Conservation (phyloP, 2,888 invertebrate species). For the Dryococelus australis region DNA sequence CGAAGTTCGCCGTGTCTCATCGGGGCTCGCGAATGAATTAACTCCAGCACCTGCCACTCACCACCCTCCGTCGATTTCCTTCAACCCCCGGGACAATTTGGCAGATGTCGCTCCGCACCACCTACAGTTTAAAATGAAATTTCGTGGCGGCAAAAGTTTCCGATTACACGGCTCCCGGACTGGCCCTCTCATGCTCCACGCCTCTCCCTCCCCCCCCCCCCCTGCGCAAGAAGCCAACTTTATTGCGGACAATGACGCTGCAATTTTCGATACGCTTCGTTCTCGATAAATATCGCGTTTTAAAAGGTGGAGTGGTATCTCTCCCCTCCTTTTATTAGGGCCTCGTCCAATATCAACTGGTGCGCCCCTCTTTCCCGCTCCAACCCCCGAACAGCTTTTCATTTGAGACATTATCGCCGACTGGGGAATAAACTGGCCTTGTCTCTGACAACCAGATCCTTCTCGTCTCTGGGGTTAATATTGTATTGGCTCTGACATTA, state of each 20-base stretch:
- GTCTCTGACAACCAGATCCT: background rate
- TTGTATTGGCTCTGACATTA: no score
- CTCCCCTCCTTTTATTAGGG: background rate
- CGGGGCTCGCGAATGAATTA: background rate
- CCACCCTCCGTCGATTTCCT: background rate
- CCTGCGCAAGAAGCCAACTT: background rate
- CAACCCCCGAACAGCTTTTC: background rate
- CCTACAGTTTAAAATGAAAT: background rate
- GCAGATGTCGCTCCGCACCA: background rate
- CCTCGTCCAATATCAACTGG: constrained; percentile 2
- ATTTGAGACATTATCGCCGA: background rate
- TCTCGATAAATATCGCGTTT: background rate
- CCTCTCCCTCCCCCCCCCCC: no score
- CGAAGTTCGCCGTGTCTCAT: background rate
- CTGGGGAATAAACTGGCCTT: background rate
- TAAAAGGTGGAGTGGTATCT: background rate
- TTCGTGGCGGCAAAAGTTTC: constrained; percentile 10
- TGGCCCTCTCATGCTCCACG: background rate
- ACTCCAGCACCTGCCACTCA: background rate
- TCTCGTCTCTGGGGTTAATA: no score
- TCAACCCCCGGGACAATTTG: background rate
- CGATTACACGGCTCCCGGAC: background rate
- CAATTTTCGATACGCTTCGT: background rate
- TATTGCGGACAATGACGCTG: background rate
- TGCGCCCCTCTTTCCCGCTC: background rate